Evolutionary conservation across 35 echinoderm and acorn worm species (phyloP), one percentile per base, ranked within the genome.

Genomic region (Ptychodera flava): DNA sequence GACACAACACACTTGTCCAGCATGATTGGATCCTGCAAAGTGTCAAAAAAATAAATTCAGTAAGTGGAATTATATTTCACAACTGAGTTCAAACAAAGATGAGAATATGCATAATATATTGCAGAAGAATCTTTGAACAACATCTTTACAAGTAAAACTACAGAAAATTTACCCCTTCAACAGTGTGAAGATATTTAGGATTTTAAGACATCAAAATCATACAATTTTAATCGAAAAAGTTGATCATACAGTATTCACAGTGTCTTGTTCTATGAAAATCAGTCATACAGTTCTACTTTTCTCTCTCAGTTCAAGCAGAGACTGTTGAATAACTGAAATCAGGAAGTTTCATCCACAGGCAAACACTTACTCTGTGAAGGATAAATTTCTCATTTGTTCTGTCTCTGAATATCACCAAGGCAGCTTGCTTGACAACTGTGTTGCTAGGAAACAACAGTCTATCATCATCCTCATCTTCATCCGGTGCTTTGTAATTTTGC

Each of bases 1-100:
- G 33, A 36, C 30, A 83, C 82, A 1, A 83, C 30, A n/a, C 82
- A 83, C 37, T n/a, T 83, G 35, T 37, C 82, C 30, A 83, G 82
- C 1, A 37, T 34, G 29, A 83, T 2, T 16, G 82, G 82, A 28
- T 83, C 82, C 82, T 83, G 30, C 2, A 28, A n/a, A 31, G 35
- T 15, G 35, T 12, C 33, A 10, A 33, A 81, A 14, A 32, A 16
- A 81, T 34, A 30, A n/a, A 15, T 15, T 15, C 15, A 77, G 75
- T 77, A 15, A 77, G 75, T 15, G n/a, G 15, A 15, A 77, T 77
- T 77, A 15, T n/a, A 15, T 77, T 15, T 77, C n/a, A 77, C 15
- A 15, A 15, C n/a, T 15, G n/a, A 15, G 15, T 15, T 15, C n/a
- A 77, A 15, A n/a, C 75, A 14, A 15, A 2, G 2, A 80, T 12